Evolutionary conservation across 2,113 vertebrate genomes (phyloP).

Genomic region (Penelope pileata): DNA sequence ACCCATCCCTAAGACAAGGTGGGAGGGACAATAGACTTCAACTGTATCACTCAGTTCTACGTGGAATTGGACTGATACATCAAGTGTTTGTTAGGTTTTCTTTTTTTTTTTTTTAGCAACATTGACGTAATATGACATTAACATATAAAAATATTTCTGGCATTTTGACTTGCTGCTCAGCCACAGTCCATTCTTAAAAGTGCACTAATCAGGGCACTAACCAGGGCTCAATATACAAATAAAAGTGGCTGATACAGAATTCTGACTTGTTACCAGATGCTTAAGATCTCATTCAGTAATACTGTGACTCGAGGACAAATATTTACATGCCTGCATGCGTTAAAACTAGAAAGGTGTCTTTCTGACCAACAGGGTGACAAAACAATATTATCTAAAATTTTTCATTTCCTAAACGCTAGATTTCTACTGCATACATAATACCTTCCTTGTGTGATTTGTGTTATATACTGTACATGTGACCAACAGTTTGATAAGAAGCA

Average conservation of each 20-base stretch:
- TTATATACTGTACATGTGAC: conserved; percentile 99
- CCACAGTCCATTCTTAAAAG: conserved; percentile 79
- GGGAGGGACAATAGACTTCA: conserved; percentile 78
- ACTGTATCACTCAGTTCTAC: conserved; percentile 81
- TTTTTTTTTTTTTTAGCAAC: conserved; percentile 77
- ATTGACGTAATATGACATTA: conserved; percentile 85
- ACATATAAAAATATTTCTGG: conserved; percentile 89
- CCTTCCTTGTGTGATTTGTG: conserved; percentile 89
- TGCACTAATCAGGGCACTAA: conserved; percentile 76
- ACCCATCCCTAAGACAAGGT: conserved; percentile 73
- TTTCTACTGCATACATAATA: conserved; percentile 99
- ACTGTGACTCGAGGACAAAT: conserved; percentile 99
- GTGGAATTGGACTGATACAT: conserved; percentile 83
- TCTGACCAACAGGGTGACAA: conserved; percentile 97
- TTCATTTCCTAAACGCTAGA: conserved; percentile 89
- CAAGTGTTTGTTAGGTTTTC: conserved; percentile 80
- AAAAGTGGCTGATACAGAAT: conserved; percentile 78
- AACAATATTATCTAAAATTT: conserved; percentile 89
- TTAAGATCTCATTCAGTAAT: conserved; percentile 98
- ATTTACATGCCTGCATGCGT: conserved; percentile 99
- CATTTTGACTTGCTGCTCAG: conserved; percentile 78
- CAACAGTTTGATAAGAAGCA: conserved; percentile 81
- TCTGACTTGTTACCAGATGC: conserved; percentile 86
- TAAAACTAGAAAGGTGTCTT: conserved; percentile 99
- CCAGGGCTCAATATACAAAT: conserved; percentile 82